phyloP scores from a whole-genome alignment of 2,113 vertebrate species.

The Tragulus kanchil region DNA sequence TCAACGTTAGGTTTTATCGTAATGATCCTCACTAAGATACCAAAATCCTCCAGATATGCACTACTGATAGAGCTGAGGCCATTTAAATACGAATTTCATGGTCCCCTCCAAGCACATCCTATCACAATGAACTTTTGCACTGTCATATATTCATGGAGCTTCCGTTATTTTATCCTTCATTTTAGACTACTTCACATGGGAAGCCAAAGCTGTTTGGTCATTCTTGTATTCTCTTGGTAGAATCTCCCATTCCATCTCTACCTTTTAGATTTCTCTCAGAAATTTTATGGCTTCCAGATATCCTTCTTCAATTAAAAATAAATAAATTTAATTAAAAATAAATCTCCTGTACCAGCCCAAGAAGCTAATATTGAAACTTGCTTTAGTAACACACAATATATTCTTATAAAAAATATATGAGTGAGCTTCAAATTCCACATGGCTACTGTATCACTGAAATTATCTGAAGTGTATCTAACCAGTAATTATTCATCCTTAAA shows the following conservation, averaged over 20 bases:
- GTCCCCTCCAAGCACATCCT: not conserved
- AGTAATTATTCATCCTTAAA: not conserved
- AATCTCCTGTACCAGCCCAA: not conserved
- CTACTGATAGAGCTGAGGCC: not conserved
- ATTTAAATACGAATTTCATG: not conserved
- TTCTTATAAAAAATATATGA: not conserved
- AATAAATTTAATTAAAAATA: not conserved
- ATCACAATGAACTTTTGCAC: not conserved
- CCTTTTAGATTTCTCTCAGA: not conserved
- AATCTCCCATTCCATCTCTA: not conserved
- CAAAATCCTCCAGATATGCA: not conserved
- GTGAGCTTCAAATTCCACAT: not conserved
- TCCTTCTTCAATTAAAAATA: not conserved
- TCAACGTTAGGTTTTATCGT: not conserved
- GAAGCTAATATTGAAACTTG: not conserved
- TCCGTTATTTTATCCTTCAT: not conserved
- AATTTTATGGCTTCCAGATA: not conserved
- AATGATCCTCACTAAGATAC: not conserved
- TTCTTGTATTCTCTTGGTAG: not conserved
- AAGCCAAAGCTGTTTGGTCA: not conserved
- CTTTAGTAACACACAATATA: not conserved
- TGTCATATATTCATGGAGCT: not conserved
- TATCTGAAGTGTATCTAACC: not conserved
- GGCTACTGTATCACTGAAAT: not conserved
- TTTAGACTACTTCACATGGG: not conserved